These are phyloP conservation scores for Cheilosia vernalis DNA, from an alignment of 2,888 invertebrate genomes.

Conservation along the genomic window DNA sequence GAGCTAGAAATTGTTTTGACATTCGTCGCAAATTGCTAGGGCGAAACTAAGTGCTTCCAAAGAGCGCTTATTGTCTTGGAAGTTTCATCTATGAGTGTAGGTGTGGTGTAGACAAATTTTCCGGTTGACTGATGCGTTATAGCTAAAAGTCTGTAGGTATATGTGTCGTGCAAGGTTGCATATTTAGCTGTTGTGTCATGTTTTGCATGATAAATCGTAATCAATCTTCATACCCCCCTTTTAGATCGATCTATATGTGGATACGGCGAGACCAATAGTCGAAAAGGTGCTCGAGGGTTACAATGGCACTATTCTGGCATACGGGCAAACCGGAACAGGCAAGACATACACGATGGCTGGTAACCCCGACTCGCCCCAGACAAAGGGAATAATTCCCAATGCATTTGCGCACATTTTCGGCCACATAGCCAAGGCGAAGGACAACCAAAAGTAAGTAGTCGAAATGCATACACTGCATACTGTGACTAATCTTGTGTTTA, in stretches of 20 bases:
- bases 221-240: neutral
- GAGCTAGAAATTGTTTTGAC: too few relatives aligned
- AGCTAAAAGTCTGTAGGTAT: too few relatives aligned
- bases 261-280: constrained; percentile 97
- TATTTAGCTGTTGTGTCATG: neutral
- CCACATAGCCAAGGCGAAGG: constrained; percentile 96
- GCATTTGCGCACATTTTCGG: constrained; percentile 99
- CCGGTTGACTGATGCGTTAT: neutral
- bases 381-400: constrained; percentile 98
- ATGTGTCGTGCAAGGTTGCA: too few relatives aligned
- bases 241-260: constrained; percentile 96
- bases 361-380: constrained; percentile 92
- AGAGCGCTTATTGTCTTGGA: too few relatives aligned
- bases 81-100: too few relatives aligned
- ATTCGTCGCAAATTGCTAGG: too few relatives aligned
- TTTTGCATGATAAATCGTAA: neutral
- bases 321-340: constrained; percentile 97
- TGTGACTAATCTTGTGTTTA: constrained; percentile 35
- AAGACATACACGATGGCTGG: constrained; percentile 99
- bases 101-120: neutral
- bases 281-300: constrained; percentile 98
- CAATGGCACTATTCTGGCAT: constrained; percentile 96
- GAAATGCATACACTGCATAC: neutral
- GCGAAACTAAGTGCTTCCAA: too few relatives aligned
- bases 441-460: constrained; percentile 90